These are phyloP conservation scores for Rachycentron canadum DNA, from an alignment of 2,797 vertebrate genomes.

Conservation along the genomic window DNA sequence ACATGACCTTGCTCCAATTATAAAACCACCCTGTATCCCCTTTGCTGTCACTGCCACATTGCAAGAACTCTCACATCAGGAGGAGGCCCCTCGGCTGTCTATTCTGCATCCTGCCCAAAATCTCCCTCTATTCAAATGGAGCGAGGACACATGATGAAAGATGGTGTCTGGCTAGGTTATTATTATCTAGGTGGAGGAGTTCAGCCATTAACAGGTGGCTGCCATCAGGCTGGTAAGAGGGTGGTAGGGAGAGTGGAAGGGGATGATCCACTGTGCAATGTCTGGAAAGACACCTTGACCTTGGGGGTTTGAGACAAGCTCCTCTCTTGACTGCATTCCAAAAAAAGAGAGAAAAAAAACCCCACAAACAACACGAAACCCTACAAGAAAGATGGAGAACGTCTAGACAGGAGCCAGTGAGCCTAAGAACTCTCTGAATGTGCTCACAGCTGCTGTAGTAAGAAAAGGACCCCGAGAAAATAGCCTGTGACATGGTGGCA, in stretches of 20 bases:
- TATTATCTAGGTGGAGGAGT: slow-evolving; percentile 67
- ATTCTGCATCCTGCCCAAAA: slow-evolving; percentile 44
- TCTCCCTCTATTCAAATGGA: slow-evolving; percentile 65
- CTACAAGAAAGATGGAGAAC: slow-evolving; percentile 7
- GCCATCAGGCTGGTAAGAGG: slow-evolving; percentile 56
- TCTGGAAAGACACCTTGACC: slow-evolving; percentile 67
- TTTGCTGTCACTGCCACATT: slow-evolving; percentile 57
- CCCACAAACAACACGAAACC: neutral
- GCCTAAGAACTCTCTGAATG: slow-evolving; percentile 43
- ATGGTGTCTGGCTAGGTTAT: slow-evolving; percentile 63
- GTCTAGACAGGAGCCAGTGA: slow-evolving; percentile 47
- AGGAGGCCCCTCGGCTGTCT: slow-evolving; percentile 46
- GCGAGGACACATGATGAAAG: slow-evolving; percentile 64
- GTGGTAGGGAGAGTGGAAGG: slow-evolving; percentile 46
- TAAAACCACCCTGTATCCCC: slow-evolving; percentile 46
- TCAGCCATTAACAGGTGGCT: slow-evolving; percentile 70
- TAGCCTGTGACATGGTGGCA: slow-evolving; percentile 71
- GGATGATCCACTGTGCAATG: slow-evolving; percentile 18
- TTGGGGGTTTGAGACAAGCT: slow-evolving; percentile 57
- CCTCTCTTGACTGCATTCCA: slow-evolving; percentile 8
- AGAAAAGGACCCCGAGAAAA: slow-evolving; percentile 62
- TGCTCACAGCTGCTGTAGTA: slow-evolving; percentile 34
- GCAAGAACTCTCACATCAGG: slow-evolving; percentile 49
- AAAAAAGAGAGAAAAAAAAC: neutral
- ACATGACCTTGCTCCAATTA: slow-evolving; percentile 56